Evolutionary conservation across 2,797 vertebrate species (phyloP).

Genomic region (Mastacembelus armatus): DNA sequence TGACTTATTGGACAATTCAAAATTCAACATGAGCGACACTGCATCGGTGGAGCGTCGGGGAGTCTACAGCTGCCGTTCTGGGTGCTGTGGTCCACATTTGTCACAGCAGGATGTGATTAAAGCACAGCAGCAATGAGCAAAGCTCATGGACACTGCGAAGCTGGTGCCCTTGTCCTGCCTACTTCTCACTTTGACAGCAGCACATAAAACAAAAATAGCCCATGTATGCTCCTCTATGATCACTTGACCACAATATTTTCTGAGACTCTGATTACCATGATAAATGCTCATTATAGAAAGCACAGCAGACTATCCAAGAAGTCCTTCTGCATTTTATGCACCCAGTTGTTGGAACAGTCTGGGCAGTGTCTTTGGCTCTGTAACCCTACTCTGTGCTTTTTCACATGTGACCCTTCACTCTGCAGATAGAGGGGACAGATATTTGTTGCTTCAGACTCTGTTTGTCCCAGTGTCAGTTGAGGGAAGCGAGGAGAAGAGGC

Average conservation of each 20-base stretch:
- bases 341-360: conserved; percentile 66
- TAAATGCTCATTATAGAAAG: conserved; percentile 50
- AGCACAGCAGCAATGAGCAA: conserved; percentile 46
- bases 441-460: conserved; percentile 58
- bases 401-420: conserved; percentile 31
- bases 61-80: conserved; percentile 45
- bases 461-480: conserved; percentile 54
- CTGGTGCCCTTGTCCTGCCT: conserved; percentile 27
- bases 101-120: conserved; percentile 58
- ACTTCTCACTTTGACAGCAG: conserved; percentile 32
- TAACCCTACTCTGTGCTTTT: conserved; percentile 45
- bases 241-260: conserved; percentile 49
- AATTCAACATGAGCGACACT: conserved; percentile 43
- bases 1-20: conserved; percentile 43
- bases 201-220: conserved; percentile 61
- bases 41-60: too few species aligned
- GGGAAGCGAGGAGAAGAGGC: conserved; percentile 50
- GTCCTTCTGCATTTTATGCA: conserved; percentile 54
- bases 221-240: conserved; percentile 51
- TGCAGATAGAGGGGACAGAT: conserved; percentile 17
- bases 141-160: conserved; percentile 17
- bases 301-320: conserved; percentile 39
- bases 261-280: conserved; percentile 36
- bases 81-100: conserved; percentile 40
- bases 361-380: conserved; percentile 50